Evolutionary conservation across 2,113 vertebrate species (phyloP).

Genomic region (Pipra filicauda): DNA sequence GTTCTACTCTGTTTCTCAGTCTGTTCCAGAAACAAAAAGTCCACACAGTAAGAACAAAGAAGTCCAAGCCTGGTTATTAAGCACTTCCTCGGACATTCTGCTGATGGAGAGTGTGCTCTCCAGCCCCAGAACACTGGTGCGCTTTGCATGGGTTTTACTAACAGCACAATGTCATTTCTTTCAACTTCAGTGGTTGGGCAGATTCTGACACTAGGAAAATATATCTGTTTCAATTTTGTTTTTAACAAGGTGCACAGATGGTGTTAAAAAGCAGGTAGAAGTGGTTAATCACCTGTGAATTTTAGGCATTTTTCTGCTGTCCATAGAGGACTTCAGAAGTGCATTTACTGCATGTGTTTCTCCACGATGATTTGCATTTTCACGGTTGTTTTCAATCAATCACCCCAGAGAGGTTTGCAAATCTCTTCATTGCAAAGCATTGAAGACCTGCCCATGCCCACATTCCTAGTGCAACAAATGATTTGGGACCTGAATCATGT

Average conservation of each 20-base stretch:
- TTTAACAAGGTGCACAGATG: conserved; percentile 70
- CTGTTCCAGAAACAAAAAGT: background rate
- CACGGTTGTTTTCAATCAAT: conserved; percentile 39
- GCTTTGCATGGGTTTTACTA: background rate
- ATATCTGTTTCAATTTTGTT: conserved; percentile 59
- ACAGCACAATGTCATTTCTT: conserved; percentile 18
- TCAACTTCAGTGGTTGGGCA: background rate
- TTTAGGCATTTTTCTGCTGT: conserved; percentile 53
- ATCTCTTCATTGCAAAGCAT: background rate
- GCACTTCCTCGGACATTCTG: background rate
- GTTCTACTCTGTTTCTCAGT: background rate
- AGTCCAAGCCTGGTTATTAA: background rate
- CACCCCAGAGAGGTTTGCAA: background rate
- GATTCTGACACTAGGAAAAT: conserved; percentile 42
- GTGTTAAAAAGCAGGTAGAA: conserved; percentile 66
- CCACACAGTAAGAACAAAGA: background rate
- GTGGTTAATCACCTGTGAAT: conserved; percentile 70
- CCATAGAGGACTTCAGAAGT: conserved; percentile 19
- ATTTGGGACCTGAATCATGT: conserved; percentile 6
- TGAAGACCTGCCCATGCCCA: background rate
- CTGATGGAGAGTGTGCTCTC: background rate
- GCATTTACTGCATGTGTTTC: conserved; percentile 16
- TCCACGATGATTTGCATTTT: conserved; percentile 41
- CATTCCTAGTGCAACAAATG: conserved; percentile 16
- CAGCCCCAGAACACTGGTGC: background rate